Evolutionary conservation across 2,888 invertebrate genomes (phyloP).

Genomic region (Drosophila nr. medialis): DNA sequence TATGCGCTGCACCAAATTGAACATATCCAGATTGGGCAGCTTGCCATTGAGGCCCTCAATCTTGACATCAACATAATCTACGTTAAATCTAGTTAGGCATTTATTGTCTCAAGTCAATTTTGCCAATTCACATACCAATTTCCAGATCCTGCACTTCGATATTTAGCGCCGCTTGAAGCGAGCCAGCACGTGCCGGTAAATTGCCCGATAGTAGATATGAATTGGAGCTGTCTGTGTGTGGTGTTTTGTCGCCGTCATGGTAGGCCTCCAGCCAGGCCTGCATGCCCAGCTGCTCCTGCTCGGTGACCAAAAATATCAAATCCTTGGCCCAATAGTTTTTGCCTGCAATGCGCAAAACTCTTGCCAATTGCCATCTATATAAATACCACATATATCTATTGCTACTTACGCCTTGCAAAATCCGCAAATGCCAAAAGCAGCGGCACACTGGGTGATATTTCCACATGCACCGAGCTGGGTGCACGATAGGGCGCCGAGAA

Average conservation of each 20-base stretch:
- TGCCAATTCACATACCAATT: too few species aligned
- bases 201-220: constrained; percentile 88
- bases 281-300: constrained; percentile 97
- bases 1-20: constrained; percentile 96
- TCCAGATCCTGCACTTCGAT: too few species aligned
- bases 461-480: constrained; percentile 89
- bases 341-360: not conserved
- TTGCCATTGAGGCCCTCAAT: constrained; percentile 97
- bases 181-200: constrained; percentile 91
- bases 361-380: too few species aligned
- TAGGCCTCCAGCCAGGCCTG: constrained; percentile 99
- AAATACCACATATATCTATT: not conserved
- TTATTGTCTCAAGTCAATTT: too few species aligned
- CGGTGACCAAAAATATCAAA: constrained; percentile 97
- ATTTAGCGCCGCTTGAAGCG: constrained; percentile 90
- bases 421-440: constrained; percentile 95
- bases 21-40: constrained; percentile 97
- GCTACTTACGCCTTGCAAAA: constrained; percentile 92
- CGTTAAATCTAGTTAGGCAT: too few species aligned
- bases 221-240: constrained; percentile 28
- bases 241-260: constrained; percentile 87
- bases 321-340: constrained; percentile 97
- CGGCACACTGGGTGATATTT: constrained; percentile 93
- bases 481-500: constrained; percentile 94
- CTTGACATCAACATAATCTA: too few species aligned